phyloP scores from a whole-genome alignment of 2,113 vertebrate species.

The Polypterus bichir region DNA sequence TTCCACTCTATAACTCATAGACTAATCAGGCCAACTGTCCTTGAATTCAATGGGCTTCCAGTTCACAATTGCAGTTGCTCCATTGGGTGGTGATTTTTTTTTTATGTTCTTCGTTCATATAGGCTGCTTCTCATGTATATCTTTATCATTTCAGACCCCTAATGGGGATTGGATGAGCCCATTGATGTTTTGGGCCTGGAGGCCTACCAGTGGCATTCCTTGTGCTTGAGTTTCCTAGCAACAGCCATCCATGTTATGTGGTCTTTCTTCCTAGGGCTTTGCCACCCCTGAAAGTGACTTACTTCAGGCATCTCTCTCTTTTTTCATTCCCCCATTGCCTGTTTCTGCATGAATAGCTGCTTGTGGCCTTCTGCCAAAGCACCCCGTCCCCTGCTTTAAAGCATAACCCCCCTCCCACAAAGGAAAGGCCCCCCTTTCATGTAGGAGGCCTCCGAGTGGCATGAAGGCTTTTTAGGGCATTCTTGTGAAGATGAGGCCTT shows the following conservation, averaged over 20 bases:
- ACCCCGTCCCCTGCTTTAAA: conserved; percentile 31
- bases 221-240: conserved; percentile 58
- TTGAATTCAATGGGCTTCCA: conserved; percentile 8
- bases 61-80: conserved; percentile 9
- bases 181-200: conserved; percentile 45
- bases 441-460: conserved; percentile 50
- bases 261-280: conserved; percentile 60
- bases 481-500: conserved; percentile 46
- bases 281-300: conserved; percentile 62
- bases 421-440: conserved; percentile 60
- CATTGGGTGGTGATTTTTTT: conserved; percentile 21
- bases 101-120: conserved; percentile 44
- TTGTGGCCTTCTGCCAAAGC: conserved; percentile 55
- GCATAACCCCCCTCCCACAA: conserved; percentile 18
- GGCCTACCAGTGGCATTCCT: conserved; percentile 49
- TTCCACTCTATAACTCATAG: conserved; percentile 2
- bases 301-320: conserved; percentile 50
- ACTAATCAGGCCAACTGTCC: conserved; percentile 13
- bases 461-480: conserved; percentile 54
- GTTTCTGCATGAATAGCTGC: conserved; percentile 63
- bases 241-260: conserved; percentile 42
- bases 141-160: conserved; percentile 55
- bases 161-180: conserved; percentile 48
- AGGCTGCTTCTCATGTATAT: conserved; percentile 54
- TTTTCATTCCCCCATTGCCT: conserved; percentile 38